phyloP scores from a whole-genome alignment of 1,140 invertebrate species.

The Pissodes strobi region DNA sequence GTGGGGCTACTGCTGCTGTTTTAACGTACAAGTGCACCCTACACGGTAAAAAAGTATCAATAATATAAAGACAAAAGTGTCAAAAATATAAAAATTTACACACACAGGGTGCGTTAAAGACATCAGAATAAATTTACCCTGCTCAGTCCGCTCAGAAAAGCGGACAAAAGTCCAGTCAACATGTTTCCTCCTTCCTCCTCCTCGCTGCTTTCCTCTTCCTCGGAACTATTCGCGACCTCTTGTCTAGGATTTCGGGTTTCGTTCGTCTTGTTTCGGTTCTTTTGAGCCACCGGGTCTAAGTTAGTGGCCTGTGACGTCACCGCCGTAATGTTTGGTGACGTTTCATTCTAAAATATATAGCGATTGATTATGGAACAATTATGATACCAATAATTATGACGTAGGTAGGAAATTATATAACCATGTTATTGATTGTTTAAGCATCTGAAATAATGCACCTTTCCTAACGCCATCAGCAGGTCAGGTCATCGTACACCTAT shows the following conservation, averaged over 20 bases:
- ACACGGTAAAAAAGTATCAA: no score
- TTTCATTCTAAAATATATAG: not conserved
- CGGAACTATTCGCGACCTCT: conserved; percentile 32
- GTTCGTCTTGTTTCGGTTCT: conserved; percentile 8
- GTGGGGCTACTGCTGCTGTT: no score
- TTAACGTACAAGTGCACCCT: no score
- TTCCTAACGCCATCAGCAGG: no score
- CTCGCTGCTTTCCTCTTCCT: conserved; percentile 28
- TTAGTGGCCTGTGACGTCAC: not conserved
- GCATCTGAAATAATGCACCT: no score
- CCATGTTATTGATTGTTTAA: no score
- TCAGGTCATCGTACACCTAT: no score
- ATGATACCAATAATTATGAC: no score
- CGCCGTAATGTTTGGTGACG: not conserved
- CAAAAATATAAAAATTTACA: not conserved
- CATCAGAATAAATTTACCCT: conserved; percentile 49
- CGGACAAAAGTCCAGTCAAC: conserved; percentile 50
- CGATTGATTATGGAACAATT: no score
- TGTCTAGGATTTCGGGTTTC: conserved; percentile 30
- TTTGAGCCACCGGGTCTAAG: not conserved
- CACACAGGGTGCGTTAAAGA: not conserved
- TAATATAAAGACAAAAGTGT: not conserved
- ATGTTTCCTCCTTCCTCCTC: conserved; percentile 43
- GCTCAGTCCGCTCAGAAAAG: conserved; percentile 57
- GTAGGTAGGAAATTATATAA: no score